phyloP scores from a whole-genome alignment of 2,888 invertebrate species.

The Nephrotoma flavescens region DNA sequence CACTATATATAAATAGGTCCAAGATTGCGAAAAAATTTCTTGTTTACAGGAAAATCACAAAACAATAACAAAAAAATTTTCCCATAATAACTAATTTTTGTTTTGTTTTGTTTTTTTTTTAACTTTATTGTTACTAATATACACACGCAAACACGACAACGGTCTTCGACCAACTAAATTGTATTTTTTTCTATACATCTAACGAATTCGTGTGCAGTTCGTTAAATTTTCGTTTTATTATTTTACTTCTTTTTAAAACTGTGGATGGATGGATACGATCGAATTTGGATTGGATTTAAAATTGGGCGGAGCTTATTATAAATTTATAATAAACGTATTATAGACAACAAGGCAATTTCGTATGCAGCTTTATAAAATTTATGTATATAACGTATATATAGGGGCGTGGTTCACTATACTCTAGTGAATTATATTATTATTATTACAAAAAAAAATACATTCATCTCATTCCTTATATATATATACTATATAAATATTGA shows the following conservation, averaged over 20 bases:
- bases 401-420: neutral
- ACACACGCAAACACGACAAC: slow-evolving; percentile 26
- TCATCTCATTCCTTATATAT: neutral
- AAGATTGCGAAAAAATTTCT: neutral
- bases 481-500: neutral
- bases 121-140: neutral
- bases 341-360: neutral
- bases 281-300: neutral
- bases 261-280: neutral
- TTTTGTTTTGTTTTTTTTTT: too few relatives aligned
- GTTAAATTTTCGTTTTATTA: neutral
- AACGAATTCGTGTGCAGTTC: neutral
- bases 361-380: neutral
- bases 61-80: neutral
- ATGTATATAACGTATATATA: neutral
- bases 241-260: neutral
- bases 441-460: neutral
- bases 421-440: neutral
- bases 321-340: too few relatives aligned
- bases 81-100: neutral
- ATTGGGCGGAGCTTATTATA: neutral
- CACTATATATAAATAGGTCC: neutral
- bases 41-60: neutral
- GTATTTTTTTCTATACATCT: neutral
- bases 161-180: slow-evolving; percentile 31